These are phyloP conservation scores for Xyrichtys novacula DNA, from an alignment of 2,797 vertebrate species.

Conservation along the genomic window DNA sequence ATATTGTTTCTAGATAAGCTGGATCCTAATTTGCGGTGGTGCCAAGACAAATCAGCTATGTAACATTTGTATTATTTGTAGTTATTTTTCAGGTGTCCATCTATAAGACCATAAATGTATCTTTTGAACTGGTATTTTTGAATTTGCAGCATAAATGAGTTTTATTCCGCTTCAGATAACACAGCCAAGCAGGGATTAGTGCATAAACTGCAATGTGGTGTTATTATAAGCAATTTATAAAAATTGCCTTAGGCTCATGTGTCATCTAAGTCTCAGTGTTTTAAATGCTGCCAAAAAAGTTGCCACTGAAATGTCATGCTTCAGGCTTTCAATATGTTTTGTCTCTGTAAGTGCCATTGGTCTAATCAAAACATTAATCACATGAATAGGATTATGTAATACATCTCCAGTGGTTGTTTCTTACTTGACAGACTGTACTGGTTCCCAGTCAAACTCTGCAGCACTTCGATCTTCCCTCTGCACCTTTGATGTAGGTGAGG, in stretches of 20 bases:
- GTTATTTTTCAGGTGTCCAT: neutral
- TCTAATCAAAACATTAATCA: slow-evolving; percentile 4
- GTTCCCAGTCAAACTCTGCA: slow-evolving; percentile 15
- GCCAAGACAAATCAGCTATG: too few species aligned
- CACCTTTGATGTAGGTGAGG: slow-evolving; percentile 53
- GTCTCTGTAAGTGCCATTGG: neutral
- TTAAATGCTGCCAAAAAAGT: slow-evolving; percentile 10
- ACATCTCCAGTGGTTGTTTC: slow-evolving; percentile 4
- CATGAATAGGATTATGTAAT: slow-evolving; percentile 4
- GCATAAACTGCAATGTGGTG: neutral
- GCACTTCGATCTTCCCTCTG: slow-evolving; percentile 15
- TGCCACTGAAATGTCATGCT: neutral
- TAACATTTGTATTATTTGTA: too few species aligned
- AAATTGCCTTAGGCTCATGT: slow-evolving; percentile 4
- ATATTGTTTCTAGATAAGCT: too few species aligned
- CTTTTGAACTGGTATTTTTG: neutral
- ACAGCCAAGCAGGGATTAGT: slow-evolving; percentile 9
- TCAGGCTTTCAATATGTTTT: neutral
- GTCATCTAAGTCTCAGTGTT: slow-evolving; percentile 2
- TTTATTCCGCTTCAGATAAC: neutral
- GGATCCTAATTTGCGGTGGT: too few species aligned
- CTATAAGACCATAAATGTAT: neutral
- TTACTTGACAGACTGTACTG: slow-evolving; percentile 13
- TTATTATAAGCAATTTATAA: slow-evolving; percentile 27
- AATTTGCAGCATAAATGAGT: neutral